Conservation (phyloP, 1,140 invertebrate genomes). For the Anoplolepis gracilipes region DNA sequence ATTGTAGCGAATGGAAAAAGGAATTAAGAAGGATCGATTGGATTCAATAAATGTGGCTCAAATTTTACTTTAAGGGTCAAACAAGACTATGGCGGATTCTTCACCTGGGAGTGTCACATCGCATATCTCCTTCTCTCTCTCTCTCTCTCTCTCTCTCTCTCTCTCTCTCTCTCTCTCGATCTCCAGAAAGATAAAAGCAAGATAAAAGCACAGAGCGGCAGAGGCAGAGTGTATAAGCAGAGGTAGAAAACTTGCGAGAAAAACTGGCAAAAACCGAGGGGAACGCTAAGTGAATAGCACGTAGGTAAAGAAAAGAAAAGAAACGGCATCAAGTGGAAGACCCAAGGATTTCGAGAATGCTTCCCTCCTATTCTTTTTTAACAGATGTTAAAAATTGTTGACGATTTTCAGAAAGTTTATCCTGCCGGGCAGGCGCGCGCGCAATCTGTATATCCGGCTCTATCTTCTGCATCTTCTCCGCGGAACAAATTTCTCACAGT, state of each 20-base stretch:
- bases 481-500: constrained; percentile 43
- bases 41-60: constrained; percentile 72
- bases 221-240: constrained; percentile 52
- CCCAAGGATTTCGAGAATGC: constrained; percentile 22
- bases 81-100: constrained; percentile 40
- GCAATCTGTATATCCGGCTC: not conserved
- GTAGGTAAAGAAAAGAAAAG: constrained; percentile 31
- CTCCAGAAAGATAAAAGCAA: constrained; percentile 46
- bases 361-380: not conserved
- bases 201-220: constrained; percentile 33
- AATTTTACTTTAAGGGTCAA: constrained; percentile 62
- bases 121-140: not conserved
- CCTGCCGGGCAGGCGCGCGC: not conserved
- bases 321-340: constrained; percentile 13
- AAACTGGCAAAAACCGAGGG: constrained; percentile 32
- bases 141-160: not conserved
- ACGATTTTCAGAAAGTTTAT: constrained; percentile 46
- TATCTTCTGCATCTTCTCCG: constrained; percentile 42
- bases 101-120: constrained; percentile 4
- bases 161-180: not conserved
- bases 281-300: constrained; percentile 43
- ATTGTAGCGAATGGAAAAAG: not conserved
- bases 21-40: constrained; percentile 53
- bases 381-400: constrained; percentile 51
- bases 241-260: constrained; percentile 43